Base-by-base conservation (phyloP, 2,888 invertebrate genomes). In the Xestia ashworthii region DNA sequence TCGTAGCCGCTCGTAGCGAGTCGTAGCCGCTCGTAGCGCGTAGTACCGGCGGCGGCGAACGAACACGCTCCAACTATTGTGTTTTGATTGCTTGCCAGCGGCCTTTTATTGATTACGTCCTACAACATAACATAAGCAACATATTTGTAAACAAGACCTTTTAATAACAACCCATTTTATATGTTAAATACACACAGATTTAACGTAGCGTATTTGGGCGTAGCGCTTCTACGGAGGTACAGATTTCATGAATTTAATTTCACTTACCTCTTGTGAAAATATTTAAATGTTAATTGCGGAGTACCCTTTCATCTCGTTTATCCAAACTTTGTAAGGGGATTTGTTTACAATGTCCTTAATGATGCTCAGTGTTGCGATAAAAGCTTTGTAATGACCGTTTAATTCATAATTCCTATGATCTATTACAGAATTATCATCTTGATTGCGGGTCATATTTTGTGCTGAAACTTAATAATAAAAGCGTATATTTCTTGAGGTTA, bases 301-400 rank as follows among this genome's bases (percentile, higher is more conserved):
- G 89, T 89, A 91, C 89, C 91, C 91, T 92, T 92, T 93, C 90
- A 92, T 91, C 91, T 91, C 91, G 89, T 90, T 93, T 91, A 91
- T 92, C 88, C 89, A 90, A 93, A 92, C 90, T 92, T 91, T 90
- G 90, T 89, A 88, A 89, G 87, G 80, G 91, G 90, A 92, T 93
- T 93, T 93, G 93, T 93, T 93, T 93, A 92, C 92, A 92, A 90
- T 93, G 91, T 89, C 89, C 89, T 89, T 93, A 93, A 93, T 93
- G 93, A 92, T 91, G 88, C 90, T 90, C 84, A 85, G 86, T 86
- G 86, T 89, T 80, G 86, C 87, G 90, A 90, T 93, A 91, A 92
- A 92, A 92, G 90, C 90, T 91, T 91, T 91, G 89, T 91, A 91
- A 92, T 92, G 88, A 91, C 89, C 90, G 88, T 88, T 91, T 91